Percentiles rank a stretch among this genome's conserved stretches.
Conservation (phyloP, 1,140 invertebrate genomes). For the Gryon sp. region DNA sequence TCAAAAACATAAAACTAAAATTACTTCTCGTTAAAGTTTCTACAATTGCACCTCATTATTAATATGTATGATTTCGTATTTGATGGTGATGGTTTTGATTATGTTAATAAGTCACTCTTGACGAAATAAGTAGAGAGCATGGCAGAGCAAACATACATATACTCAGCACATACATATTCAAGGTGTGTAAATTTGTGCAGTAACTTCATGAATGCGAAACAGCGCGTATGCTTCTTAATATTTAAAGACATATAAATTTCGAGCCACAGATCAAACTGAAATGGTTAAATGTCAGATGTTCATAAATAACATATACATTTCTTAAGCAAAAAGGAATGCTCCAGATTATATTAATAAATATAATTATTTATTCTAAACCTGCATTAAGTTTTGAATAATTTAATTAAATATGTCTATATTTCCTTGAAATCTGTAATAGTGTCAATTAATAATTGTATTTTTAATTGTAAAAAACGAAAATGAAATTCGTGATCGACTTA, state of each 20-base stretch:
- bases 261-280: not conserved
- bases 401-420: too few relatives aligned
- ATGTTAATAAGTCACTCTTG: conserved; percentile 36
- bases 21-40: too few relatives aligned
- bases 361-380: too few relatives aligned
- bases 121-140: conserved; percentile 35
- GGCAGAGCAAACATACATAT: conserved; percentile 28
- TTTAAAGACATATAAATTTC: conserved; percentile 27
- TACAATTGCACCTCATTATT: conserved; percentile 4
- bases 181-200: conserved; percentile 31
- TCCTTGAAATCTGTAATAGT: too few relatives aligned
- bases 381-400: too few relatives aligned
- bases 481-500: too few relatives aligned
- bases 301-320: too few relatives aligned
- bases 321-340: too few relatives aligned
- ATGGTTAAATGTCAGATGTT: not conserved
- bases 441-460: too few relatives aligned
- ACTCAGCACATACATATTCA: conserved; percentile 47
- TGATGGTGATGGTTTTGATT: conserved; percentile 29
- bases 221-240: conserved; percentile 31
- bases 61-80: conserved; percentile 25
- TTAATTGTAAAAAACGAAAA: too few relatives aligned
- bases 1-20: too few relatives aligned
- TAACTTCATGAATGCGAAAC: conserved; percentile 37
- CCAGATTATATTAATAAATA: too few relatives aligned